These are phyloP conservation scores for Metalampra italica DNA, from an alignment of 2,888 invertebrate genomes.

Conservation along the genomic window DNA sequence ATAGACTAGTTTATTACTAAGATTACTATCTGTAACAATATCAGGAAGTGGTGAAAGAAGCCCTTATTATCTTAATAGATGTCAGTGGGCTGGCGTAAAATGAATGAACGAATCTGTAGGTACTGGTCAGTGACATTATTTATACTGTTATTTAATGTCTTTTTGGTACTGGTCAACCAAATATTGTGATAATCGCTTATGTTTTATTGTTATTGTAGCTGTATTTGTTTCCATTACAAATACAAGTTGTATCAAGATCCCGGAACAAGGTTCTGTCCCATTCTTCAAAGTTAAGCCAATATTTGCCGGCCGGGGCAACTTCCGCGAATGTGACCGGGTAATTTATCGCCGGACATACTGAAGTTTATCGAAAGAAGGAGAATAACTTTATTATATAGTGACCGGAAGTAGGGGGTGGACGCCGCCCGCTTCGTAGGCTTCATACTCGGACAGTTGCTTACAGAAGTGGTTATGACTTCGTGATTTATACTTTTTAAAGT, in stretches of 20 bases:
- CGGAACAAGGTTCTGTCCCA: conserved; percentile 39
- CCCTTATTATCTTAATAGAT: no score
- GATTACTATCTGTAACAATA: no score
- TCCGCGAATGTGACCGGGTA: conserved; percentile 66
- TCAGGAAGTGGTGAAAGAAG: no score
- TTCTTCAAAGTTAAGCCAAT: conserved; percentile 76
- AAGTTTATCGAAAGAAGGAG: conserved; percentile 77
- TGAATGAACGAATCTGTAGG: no score
- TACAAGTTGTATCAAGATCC: conserved; percentile 38
- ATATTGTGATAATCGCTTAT: not conserved
- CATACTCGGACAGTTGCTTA: conserved; percentile 26
- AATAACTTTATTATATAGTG: conserved; percentile 79
- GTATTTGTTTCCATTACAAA: conserved; percentile 1
- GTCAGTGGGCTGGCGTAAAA: no score
- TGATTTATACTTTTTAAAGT: not conserved
- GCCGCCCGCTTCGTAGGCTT: conserved; percentile 28
- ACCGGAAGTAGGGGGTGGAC: conserved; percentile 63
- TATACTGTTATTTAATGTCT: no score
- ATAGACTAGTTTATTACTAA: no score
- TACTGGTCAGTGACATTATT: no score
- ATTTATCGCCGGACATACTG: conserved; percentile 75
- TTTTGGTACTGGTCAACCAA: no score
- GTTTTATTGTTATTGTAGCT: not conserved
- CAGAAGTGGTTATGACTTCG: conserved; percentile 34
- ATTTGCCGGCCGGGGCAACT: conserved; percentile 60